These are phyloP conservation scores for Coptotermes formosanus DNA, from an alignment of 1,140 invertebrate genomes.

Conservation along the genomic window DNA sequence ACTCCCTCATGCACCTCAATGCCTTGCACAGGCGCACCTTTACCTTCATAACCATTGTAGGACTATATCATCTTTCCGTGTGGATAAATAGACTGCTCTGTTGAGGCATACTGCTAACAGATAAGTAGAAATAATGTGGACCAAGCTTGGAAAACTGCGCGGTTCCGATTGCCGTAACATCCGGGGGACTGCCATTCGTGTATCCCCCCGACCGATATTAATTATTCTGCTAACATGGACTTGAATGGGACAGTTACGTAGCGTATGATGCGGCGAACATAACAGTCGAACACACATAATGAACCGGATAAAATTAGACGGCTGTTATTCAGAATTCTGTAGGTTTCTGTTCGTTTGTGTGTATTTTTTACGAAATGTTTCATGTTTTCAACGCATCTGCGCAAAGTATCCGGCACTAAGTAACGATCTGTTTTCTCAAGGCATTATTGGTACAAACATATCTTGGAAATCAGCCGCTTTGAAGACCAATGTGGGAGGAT, in stretches of 20 bases:
- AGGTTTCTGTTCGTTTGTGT: not conserved
- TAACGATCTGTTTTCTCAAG: not conserved
- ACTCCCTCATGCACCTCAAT: no score
- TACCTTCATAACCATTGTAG: no score
- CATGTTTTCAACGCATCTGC: not conserved
- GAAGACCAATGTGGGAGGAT: no score
- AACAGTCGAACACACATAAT: not conserved
- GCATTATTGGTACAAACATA: no score
- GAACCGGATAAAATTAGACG: not conserved
- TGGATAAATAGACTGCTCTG: no score
- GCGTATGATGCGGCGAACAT: not conserved
- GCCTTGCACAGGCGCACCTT: no score
- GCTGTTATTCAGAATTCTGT: not conserved
- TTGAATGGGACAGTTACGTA: not conserved
- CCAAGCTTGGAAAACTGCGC: not conserved
- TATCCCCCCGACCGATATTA: not conserved
- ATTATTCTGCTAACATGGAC: not conserved
- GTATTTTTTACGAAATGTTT: not conserved
- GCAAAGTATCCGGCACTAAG: not conserved
- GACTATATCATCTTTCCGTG: no score
- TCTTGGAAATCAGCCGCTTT: no score
- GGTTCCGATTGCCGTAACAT: not conserved
- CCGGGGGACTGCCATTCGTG: no score
- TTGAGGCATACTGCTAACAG: not conserved
- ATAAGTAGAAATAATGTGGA: not conserved